Evolutionary conservation across 2,113 vertebrate species (phyloP), one percentile per base, ranked within the genome.

Genomic region (Tamias sibiricus): DNA sequence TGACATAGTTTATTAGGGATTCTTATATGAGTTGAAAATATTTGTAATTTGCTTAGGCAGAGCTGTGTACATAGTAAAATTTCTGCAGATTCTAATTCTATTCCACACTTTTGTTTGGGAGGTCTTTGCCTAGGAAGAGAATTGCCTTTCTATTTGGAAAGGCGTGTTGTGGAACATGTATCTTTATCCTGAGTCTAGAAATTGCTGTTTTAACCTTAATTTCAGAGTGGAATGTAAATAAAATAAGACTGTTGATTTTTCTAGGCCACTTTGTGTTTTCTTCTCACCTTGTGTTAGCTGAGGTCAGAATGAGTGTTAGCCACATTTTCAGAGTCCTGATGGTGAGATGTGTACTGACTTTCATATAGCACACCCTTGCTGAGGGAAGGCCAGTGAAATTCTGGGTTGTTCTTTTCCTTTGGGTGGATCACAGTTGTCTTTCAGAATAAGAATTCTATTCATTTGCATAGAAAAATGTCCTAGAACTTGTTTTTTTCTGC

Each of bases 231-330:
- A 68, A 1, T 83, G 42, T 88, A 93, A 94, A 68, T 81, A 90
- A 93, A 94, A 68, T 81, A 90, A 95, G 52, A 92, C 54, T 83
- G 42, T 75, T 95, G 95, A 17, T 89, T 96, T 97, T 91, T 96
- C 75, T 88, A 79, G 76, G 69, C 87, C 68, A 19, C 75, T 97
- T 94, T 90, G 28, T 79, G 20, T 94, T 71, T 76, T 66, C 19
- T 79, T 86, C 32, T 75, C 26, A 44, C 76, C 40, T 77, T 75
- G 49, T 59, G 69, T 69, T 93, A 2, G 19, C 37, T 90, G 57
- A 95, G 80, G 76, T 81, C 75, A 81, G 82, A 8, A 35, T 84
- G 92, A 91, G 42, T 40, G 71, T 90, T 44, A 77, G 68, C 57
- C 84, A 68, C 32, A 16, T 44, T 35, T 0, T 54, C 4, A 85